These are phyloP conservation scores for Sarotherodon lohbergeri DNA, from an alignment of 2,113 vertebrate species.

Conservation along the genomic window DNA sequence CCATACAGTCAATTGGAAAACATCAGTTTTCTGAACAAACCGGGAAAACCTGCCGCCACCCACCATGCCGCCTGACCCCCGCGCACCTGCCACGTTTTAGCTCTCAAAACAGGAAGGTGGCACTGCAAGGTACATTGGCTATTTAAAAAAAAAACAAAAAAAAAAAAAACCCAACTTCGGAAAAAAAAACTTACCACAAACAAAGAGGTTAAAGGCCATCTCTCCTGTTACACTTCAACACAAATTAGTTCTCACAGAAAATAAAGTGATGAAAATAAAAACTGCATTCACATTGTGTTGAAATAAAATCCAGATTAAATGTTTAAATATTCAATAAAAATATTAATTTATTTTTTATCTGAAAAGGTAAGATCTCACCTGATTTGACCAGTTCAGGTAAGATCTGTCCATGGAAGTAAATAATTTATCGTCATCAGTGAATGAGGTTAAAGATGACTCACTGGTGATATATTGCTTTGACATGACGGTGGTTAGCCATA, in stretches of 20 bases:
- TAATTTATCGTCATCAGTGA: neutral
- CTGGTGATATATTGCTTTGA: neutral
- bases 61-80: neutral
- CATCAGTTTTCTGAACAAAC: constrained; percentile 5
- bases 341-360: neutral
- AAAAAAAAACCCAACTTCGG: fast-evolving
- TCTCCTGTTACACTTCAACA: neutral
- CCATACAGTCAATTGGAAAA: neutral
- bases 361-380: neutral
- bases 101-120: neutral
- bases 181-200: neutral
- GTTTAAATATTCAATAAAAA: neutral
- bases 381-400: neutral
- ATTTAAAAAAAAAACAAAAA: fast-evolving
- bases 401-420: neutral
- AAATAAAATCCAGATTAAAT: neutral
- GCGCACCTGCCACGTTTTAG: neutral
- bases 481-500: neutral
- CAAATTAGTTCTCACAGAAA: neutral
- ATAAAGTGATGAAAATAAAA: neutral
- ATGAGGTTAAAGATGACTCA: neutral
- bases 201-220: neutral
- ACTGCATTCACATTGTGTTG: neutral
- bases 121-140: neutral
- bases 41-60: neutral